These are phyloP conservation scores for Acanthochromis polyacanthus DNA, from an alignment of 2,113 vertebrate genomes.

Conservation along the genomic window DNA sequence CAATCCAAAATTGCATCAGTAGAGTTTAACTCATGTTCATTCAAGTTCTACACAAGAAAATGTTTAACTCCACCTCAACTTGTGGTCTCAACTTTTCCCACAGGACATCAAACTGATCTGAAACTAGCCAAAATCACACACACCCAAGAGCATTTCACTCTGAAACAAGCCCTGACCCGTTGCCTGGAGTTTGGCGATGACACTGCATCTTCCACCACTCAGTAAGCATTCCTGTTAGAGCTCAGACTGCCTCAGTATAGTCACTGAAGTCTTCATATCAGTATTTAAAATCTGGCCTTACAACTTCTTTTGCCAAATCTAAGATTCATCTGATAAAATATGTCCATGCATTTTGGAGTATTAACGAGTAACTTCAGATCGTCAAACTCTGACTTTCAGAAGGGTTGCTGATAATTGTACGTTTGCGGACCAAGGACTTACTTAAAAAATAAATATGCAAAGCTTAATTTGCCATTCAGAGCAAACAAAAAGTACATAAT, in stretches of 20 bases:
- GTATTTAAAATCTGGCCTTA: not conserved
- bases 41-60: not conserved
- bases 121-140: not conserved
- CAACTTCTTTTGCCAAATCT: slow-evolving; percentile 20
- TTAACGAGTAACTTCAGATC: not conserved
- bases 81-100: not conserved
- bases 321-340: not conserved
- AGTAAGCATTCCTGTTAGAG: slow-evolving; percentile 28
- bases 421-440: slow-evolving; percentile 9
- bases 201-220: slow-evolving; percentile 8
- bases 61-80: not conserved
- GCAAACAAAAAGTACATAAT: slow-evolving; percentile 15
- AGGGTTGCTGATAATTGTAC: not conserved
- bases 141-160: not conserved
- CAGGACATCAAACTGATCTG: slow-evolving; percentile 4
- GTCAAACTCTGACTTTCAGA: not conserved
- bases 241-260: slow-evolving; percentile 34
- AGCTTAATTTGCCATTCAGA: slow-evolving; percentile 19
- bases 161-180: not conserved
- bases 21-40: not conserved
- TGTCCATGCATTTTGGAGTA: not conserved
- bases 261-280: not conserved
- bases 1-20: slow-evolving; percentile 28
- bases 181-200: not conserved
- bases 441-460: slow-evolving; percentile 33